These are phyloP conservation scores for Hiodon tergisus DNA, from an alignment of 2,113 vertebrate species.

Conservation along the genomic window DNA sequence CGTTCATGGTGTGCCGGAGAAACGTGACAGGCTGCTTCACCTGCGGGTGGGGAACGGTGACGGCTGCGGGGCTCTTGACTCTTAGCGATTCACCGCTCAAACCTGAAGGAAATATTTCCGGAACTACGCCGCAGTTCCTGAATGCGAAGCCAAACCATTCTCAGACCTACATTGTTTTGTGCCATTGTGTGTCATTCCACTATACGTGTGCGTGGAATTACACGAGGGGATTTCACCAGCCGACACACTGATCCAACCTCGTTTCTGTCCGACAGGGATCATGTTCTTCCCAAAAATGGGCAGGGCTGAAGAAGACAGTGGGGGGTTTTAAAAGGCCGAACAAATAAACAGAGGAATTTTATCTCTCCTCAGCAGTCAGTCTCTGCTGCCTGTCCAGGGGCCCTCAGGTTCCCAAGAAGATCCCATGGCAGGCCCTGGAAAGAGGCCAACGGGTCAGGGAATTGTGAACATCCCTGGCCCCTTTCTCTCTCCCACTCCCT, in stretches of 20 bases:
- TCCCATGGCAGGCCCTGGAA: conserved; percentile 51
- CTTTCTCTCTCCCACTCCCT: conserved; percentile 1
- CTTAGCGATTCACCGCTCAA: too few species aligned
- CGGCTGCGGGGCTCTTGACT: too few species aligned
- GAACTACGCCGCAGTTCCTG: too few species aligned
- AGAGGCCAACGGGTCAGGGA: conserved; percentile 41
- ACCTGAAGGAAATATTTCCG: too few species aligned
- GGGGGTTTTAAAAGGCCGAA: conserved; percentile 20
- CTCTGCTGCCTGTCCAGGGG: conserved; percentile 43
- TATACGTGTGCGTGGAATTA: conserved; percentile 21
- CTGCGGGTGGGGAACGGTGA: conserved; percentile 21
- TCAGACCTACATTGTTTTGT: conserved; percentile 1
- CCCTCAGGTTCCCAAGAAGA: conserved; percentile 55
- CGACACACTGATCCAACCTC: too few species aligned
- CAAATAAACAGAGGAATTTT: conserved; percentile 60
- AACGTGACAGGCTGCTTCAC: conserved; percentile 29
- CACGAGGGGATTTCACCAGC: conserved; percentile 31
- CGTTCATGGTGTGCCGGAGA: neutral
- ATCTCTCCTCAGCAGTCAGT: conserved; percentile 40
- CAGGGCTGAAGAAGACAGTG: neutral
- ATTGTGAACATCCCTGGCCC: conserved; percentile 7
- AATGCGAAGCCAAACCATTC: too few species aligned
- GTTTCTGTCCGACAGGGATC: conserved; percentile 24
- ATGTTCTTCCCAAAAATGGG: conserved; percentile 19
- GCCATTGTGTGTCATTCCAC: conserved; percentile 21